Percentiles rank a stretch among this genome's conserved stretches.
These are phyloP conservation scores for Arctocebus calabarensis DNA, from an alignment of 2,797 vertebrate species.

Conservation along the genomic window DNA sequence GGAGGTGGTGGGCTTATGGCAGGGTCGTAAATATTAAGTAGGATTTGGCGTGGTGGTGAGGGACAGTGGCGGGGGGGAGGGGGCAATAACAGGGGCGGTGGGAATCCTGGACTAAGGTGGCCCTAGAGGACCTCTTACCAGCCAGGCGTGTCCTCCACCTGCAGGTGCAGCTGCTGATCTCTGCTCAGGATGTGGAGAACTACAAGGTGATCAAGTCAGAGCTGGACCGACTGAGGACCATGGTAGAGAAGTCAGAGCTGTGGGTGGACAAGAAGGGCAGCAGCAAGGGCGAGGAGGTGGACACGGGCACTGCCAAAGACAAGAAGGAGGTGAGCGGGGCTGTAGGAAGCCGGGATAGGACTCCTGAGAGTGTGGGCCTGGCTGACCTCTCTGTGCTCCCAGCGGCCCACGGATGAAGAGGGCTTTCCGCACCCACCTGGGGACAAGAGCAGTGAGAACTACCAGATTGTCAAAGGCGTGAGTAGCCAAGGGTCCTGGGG, in stretches of 20 bases:
- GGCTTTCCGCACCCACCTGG: constrained; percentile 81
- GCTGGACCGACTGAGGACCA: constrained; percentile 95
- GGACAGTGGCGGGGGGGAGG: neutral
- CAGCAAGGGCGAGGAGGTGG: constrained; percentile 87
- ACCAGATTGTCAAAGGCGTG: constrained; percentile 96
- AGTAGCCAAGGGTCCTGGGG: constrained; percentile 39
- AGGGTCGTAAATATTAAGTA: neutral
- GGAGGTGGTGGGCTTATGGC: neutral
- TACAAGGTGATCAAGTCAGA: constrained; percentile 97
- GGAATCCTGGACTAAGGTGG: rapidly evolving
- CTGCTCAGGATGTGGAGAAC: constrained; percentile 97
- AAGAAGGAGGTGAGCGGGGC: constrained; percentile 89
- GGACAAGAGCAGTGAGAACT: constrained; percentile 96
- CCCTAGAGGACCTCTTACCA: neutral
- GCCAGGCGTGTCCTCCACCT: neutral
- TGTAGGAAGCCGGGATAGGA: rapidly evolving
- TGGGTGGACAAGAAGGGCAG: constrained; percentile 98
- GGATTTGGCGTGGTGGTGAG: neutral
- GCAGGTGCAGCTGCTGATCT: constrained; percentile 97
- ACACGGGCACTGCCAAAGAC: constrained; percentile 92
- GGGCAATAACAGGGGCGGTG: neutral
- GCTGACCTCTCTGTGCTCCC: neutral
- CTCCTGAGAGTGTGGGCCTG: rapidly evolving
- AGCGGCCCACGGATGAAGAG: constrained; percentile 86
- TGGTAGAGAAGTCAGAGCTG: constrained; percentile 98